A percentile compares a stretch with the other conserved stretches of the same genome.
Evolutionary conservation across 2,113 vertebrate species (phyloP).

Genomic region (Cynocephalus volans): DNA sequence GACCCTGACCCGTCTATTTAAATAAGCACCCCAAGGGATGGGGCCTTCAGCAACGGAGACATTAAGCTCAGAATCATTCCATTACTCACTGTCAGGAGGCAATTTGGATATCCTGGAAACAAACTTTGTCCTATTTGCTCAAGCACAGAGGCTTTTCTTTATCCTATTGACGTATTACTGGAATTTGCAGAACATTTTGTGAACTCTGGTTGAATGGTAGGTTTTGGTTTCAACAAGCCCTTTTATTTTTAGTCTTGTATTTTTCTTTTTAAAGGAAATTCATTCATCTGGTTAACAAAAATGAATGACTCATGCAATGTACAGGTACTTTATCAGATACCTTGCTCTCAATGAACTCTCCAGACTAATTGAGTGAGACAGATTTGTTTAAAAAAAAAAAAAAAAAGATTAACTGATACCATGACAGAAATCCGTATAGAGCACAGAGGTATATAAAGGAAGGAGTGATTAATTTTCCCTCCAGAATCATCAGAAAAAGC

Average conservation of each 20-base stretch:
- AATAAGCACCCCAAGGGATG: neutral
- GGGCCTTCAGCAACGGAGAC: neutral
- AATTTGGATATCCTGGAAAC: constrained; percentile 28
- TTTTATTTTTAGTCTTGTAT: neutral
- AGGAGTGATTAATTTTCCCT: neutral
- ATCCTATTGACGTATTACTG: constrained; percentile 46
- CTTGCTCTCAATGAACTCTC: constrained; percentile 13
- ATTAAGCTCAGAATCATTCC: neutral
- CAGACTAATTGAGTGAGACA: constrained; percentile 42
- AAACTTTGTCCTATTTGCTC: constrained; percentile 35
- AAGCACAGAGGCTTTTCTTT: neutral
- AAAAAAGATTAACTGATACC: neutral
- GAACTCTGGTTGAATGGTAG: constrained; percentile 58
- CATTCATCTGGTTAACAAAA: constrained; percentile 68
- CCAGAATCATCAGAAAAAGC: neutral
- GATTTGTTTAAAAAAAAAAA: neutral
- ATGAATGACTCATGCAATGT: constrained; percentile 46
- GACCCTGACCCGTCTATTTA: neutral
- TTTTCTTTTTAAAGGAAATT: constrained; percentile 56
- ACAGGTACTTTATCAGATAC: neutral
- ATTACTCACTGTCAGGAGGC: constrained; percentile 11
- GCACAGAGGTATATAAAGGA: neutral
- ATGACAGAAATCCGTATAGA: constrained; percentile 18
- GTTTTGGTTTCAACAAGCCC: constrained; percentile 19
- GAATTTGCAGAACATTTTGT: constrained; percentile 70